These are phyloP conservation scores for Dicentrarchus labrax DNA, from an alignment of 2,113 vertebrate species.

Conservation along the genomic window DNA sequence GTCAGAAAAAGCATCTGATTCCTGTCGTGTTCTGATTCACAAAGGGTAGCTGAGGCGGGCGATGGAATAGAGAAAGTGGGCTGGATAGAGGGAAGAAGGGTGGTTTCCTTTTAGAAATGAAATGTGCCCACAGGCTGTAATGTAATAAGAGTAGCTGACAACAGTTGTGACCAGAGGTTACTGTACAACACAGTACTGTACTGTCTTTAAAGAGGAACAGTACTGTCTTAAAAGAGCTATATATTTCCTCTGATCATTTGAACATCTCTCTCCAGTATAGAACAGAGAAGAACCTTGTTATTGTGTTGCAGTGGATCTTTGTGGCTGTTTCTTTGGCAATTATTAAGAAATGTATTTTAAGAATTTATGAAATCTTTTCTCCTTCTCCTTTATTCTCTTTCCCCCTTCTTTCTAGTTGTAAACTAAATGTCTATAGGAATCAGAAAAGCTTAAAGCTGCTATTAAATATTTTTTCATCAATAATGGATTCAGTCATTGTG, in stretches of 20 bases:
- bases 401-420: background rate
- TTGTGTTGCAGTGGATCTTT: background rate
- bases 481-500: background rate
- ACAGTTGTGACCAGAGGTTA: conserved; percentile 57
- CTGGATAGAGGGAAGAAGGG: conserved; percentile 6
- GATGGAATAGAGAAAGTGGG: background rate
- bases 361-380: background rate
- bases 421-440: background rate
- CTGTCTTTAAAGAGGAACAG: conserved; percentile 19
- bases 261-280: background rate
- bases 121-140: conserved; percentile 39
- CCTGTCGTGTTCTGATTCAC: background rate
- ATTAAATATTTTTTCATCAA: background rate
- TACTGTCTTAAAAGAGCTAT: background rate
- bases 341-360: background rate
- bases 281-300: background rate
- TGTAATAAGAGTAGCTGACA: conserved; percentile 43
- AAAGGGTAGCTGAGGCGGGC: background rate
- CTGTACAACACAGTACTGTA: conserved; percentile 22
- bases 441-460: background rate
- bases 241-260: background rate
- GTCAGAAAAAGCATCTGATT: background rate
- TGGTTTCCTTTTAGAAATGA: conserved; percentile 35
- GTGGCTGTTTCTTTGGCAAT: background rate
- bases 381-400: background rate